Percentiles rank a stretch among this genome's conserved stretches.
phyloP scores from a whole-genome alignment of 2,888 invertebrate genomes.

The Anarsia innoxiella region DNA sequence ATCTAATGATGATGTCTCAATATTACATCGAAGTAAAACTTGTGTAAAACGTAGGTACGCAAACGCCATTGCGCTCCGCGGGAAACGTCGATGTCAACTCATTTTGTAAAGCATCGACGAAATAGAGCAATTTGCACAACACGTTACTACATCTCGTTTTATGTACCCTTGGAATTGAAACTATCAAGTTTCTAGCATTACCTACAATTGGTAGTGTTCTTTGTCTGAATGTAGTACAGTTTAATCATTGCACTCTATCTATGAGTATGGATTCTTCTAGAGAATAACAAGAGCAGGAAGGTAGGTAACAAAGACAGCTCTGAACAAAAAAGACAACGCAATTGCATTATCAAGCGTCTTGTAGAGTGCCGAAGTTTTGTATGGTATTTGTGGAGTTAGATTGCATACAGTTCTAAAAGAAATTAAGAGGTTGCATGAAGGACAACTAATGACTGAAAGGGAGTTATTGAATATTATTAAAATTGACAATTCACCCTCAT shows the following conservation, averaged over 20 bases:
- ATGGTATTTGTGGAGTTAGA: too few relatives aligned
- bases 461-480: constrained; percentile 31
- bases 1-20: constrained; percentile 14
- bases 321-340: too few relatives aligned
- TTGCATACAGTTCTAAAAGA: too few relatives aligned
- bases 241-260: background rate
- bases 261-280: too few relatives aligned
- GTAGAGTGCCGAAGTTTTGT: too few relatives aligned
- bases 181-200: background rate
- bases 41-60: too few relatives aligned
- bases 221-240: background rate
- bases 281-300: too few relatives aligned
- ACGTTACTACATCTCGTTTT: constrained; percentile 8
- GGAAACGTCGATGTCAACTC: constrained; percentile 8
- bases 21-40: constrained; percentile 12
- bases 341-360: too few relatives aligned
- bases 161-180: background rate
- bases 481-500: constrained; percentile 85
- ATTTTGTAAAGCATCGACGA: constrained; percentile 7
- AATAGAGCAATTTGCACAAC: constrained; percentile 11
- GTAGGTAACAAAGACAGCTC: too few relatives aligned
- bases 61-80: constrained; percentile 2
- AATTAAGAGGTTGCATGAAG: too few relatives aligned
- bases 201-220: background rate
- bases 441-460: constrained; percentile 7